Evolutionary conservation across 2,888 invertebrate genomes (phyloP).

Genomic region (Lycaena phlaeas): DNA sequence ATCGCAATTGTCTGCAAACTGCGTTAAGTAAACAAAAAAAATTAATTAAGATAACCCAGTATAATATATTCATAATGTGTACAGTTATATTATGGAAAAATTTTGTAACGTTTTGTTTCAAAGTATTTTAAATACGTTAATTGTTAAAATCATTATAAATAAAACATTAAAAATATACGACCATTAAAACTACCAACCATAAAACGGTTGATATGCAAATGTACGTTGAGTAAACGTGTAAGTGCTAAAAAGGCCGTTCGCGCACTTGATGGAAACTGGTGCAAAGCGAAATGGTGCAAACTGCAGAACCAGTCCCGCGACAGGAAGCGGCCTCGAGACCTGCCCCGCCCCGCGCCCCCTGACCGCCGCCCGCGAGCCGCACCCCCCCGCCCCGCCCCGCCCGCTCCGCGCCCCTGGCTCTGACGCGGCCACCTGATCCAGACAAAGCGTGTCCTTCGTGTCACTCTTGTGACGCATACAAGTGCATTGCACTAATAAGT

Average conservation of each 20-base stretch:
- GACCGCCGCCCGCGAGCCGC: constrained; percentile 10
- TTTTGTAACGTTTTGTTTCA: constrained; percentile 2
- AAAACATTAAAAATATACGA: not conserved
- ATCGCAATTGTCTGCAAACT: no score
- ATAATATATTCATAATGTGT: not conserved
- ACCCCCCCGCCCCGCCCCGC: no score
- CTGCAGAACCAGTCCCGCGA: constrained; percentile 63
- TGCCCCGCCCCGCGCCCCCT: constrained; percentile 23
- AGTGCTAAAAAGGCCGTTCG: constrained; percentile 49
- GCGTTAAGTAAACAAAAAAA: no score
- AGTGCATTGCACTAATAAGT: constrained; percentile 66
- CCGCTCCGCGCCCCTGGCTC: constrained; percentile 20
- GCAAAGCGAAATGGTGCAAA: constrained; percentile 65
- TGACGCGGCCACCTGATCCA: constrained; percentile 53
- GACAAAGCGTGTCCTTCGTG: constrained; percentile 68
- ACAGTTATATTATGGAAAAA: constrained; percentile 1
- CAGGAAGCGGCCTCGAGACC: constrained; percentile 65
- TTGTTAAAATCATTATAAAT: constrained; percentile 5
- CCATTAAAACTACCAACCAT: constrained; percentile 7
- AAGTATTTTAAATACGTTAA: not conserved
- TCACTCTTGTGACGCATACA: constrained; percentile 54
- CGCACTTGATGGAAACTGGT: constrained; percentile 58
- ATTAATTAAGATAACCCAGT: not conserved
- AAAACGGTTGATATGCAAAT: constrained; percentile 24
- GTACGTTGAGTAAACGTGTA: constrained; percentile 29